Evolutionary conservation across 2,797 vertebrate genomes (phyloP), one percentile per base, ranked within the genome.

Genomic region (Lepidocolaptes lacrymiger): DNA sequence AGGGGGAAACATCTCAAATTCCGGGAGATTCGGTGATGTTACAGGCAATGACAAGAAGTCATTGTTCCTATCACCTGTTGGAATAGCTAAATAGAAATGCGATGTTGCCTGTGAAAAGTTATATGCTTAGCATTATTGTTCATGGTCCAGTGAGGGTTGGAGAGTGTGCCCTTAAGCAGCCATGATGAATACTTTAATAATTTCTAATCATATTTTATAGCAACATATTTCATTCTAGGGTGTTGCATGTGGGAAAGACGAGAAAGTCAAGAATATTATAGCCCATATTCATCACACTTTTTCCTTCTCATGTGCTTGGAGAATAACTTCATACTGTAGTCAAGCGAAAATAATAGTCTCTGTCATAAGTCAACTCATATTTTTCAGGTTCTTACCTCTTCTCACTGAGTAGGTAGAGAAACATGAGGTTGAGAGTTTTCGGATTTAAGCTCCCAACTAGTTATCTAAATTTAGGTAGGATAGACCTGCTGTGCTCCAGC

Each of bases 121-220:
- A 87, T 89, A 92, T 95, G 63, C 59, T 91, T 93, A 82, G 7
- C 6, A 10, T 59, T 93, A 73, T 52, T 6, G 14, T 87, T 82
- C 78, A 63, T 73, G 86, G 84, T 85, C 67, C 71, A 79, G n/a
- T 0, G 56, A 76, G 80, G 18, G 39, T 30, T 87, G 74, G 56
- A 78, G n/a, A 69, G 9, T 69, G 12, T 69, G 59, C 55, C 85
- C 55, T 89, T 85, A 89, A 76, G 63, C 36, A 91, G n/a, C 28
- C 59, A 75, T 62, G 63, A 85, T 82, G 30, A 87, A 95, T 34
- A 82, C 3, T 85, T 91, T 55, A 89, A 62, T 87, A 85, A 67
- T 32, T 77, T 89, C 48, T 85, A 79, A 89, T 73, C 67, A 7
- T 87, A 63, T 82, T 91, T 91, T 73, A 56, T 63, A 76, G 52